Evolutionary conservation across 2,888 invertebrate genomes (phyloP).

Genomic region (Aspidiotus destructor): DNA sequence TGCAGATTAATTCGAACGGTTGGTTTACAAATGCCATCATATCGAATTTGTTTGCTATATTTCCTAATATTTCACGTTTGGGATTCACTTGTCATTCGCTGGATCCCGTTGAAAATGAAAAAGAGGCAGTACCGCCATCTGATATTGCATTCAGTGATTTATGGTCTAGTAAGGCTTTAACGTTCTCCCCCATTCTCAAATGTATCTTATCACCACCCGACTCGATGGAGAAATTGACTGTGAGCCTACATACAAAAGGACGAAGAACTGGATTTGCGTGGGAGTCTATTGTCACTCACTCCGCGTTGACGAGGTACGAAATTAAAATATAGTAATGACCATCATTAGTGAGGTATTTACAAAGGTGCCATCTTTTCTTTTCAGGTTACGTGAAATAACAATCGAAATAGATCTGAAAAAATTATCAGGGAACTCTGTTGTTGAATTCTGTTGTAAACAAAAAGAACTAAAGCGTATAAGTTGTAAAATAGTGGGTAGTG

Average conservation of each 20-base stretch:
- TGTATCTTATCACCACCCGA: background rate
- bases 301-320: background rate
- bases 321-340: background rate
- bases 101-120: background rate
- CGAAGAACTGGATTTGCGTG: background rate
- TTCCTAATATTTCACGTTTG: background rate
- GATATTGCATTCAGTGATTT: background rate
- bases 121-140: background rate
- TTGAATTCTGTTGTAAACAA: background rate
- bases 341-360: background rate
- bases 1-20: background rate
- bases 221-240: background rate
- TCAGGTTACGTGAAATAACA: background rate
- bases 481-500: background rate
- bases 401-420: background rate
- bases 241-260: background rate
- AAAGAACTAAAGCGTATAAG: background rate
- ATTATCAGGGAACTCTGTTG: background rate
- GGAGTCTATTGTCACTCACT: background rate
- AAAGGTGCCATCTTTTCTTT: background rate
- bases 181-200: background rate
- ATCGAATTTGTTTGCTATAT: background rate
- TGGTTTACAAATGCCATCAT: background rate
- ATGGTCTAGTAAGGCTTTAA: background rate
- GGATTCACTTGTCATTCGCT: background rate